A percentile compares a stretch with the other conserved stretches of the same genome.
phyloP scores from a whole-genome alignment of 2,888 invertebrate genomes.

The Hybos culiciformis region DNA sequence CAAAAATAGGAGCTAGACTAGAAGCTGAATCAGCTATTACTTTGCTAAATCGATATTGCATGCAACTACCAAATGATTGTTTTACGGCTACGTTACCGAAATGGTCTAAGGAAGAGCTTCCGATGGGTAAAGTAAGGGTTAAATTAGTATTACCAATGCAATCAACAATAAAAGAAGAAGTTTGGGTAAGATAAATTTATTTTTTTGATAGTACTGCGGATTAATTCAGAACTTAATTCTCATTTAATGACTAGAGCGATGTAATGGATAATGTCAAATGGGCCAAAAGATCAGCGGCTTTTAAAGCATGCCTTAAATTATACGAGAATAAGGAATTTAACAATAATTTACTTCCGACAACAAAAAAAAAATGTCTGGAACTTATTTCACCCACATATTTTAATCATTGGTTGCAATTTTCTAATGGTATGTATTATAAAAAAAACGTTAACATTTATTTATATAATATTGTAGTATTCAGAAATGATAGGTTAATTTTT shows the following conservation, averaged over 20 bases:
- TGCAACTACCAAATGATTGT: slow-evolving; percentile 59
- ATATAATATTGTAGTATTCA: too few species aligned
- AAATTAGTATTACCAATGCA: slow-evolving; percentile 61
- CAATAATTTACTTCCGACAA: slow-evolving; percentile 52
- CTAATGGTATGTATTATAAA: slow-evolving; percentile 6
- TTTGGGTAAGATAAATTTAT: slow-evolving; percentile 42
- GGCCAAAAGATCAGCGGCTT: slow-evolving; percentile 73
- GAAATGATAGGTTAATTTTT: not conserved
- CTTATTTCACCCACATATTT: slow-evolving; percentile 41
- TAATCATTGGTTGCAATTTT: slow-evolving; percentile 42
- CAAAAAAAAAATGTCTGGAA: slow-evolving; percentile 22
- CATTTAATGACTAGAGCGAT: slow-evolving; percentile 40
- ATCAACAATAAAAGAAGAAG: slow-evolving; percentile 55
- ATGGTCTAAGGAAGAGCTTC: slow-evolving; percentile 27
- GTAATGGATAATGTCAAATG: slow-evolving; percentile 40
- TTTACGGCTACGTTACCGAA: slow-evolving; percentile 46
- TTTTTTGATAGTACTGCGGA: slow-evolving; percentile 9
- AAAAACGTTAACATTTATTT: too few species aligned
- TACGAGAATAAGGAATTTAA: slow-evolving; percentile 59
- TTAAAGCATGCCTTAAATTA: slow-evolving; percentile 58
- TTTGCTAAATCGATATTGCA: slow-evolving; percentile 69
- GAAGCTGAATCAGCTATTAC: slow-evolving; percentile 19
- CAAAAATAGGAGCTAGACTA: slow-evolving; percentile 15
- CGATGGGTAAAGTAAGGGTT: slow-evolving; percentile 12
- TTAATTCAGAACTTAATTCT: too few species aligned